Percentiles rank a stretch among this genome's conserved stretches.
These are phyloP conservation scores for Falcaria lacertinaria DNA, from an alignment of 2,888 invertebrate genomes.

Conservation along the genomic window DNA sequence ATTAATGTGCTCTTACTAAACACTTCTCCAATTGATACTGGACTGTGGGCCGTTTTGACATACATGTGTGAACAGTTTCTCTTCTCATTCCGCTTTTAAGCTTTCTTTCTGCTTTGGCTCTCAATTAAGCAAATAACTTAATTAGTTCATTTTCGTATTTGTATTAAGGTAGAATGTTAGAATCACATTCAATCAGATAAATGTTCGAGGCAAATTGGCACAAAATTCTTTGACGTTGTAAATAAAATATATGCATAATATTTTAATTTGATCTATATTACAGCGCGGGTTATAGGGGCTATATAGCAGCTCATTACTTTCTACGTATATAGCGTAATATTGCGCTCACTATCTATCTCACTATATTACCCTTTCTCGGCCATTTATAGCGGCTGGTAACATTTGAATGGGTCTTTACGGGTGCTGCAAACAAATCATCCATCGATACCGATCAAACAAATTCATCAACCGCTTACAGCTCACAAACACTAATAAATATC, in stretches of 20 bases:
- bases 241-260: too few species aligned
- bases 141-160: too few species aligned
- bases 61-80: neutral
- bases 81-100: neutral
- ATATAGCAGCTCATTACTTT: neutral
- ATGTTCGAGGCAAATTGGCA: too few species aligned
- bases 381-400: neutral
- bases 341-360: neutral
- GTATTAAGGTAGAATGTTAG: too few species aligned
- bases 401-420: slow-evolving; percentile 4
- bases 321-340: neutral
- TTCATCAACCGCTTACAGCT: slow-evolving; percentile 34
- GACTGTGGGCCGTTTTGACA: neutral
- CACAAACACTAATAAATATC: slow-evolving; percentile 40
- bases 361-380: neutral
- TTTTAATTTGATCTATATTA: too few species aligned
- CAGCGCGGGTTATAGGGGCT: too few species aligned
- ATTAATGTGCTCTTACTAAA: slow-evolving; percentile 21
- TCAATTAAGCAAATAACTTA: too few species aligned
- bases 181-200: too few species aligned
- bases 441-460: slow-evolving; percentile 33
- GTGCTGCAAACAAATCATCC: slow-evolving; percentile 21
- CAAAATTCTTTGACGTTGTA: too few species aligned
- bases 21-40: neutral
- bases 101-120: too few species aligned